These are phyloP conservation scores for Glaucopsyche alexis DNA, from an alignment of 2,888 invertebrate species.

Conservation along the genomic window DNA sequence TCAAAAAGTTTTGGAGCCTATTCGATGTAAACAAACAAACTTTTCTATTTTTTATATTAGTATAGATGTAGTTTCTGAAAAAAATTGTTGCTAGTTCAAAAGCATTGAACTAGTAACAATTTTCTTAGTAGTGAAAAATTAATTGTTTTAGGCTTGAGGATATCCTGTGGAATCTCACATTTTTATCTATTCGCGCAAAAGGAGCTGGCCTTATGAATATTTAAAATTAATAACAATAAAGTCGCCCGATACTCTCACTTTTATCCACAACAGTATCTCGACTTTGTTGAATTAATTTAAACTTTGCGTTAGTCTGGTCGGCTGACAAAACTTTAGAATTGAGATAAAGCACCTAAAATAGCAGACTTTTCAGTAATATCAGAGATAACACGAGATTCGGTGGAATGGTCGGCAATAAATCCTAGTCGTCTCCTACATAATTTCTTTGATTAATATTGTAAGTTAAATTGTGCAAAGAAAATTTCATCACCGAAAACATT, in stretches of 20 bases:
- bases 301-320: conserved; percentile 75
- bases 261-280: conserved; percentile 59
- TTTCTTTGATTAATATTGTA: conserved; percentile 23
- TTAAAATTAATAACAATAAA: conserved; percentile 41
- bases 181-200: conserved; percentile 21
- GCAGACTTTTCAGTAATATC: conserved; percentile 58
- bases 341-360: conserved; percentile 72
- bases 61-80: no score
- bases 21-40: no score
- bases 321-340: conserved; percentile 67
- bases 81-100: no score
- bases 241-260: conserved; percentile 43
- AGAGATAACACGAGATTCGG: conserved; percentile 50
- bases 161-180: conserved; percentile 3
- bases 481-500: neutral
- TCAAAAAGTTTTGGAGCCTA: no score
- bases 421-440: conserved; percentile 1
- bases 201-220: conserved; percentile 38
- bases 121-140: neutral
- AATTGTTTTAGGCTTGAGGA: neutral
- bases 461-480: conserved; percentile 9
- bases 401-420: conserved; percentile 19
- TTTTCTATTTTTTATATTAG: no score
- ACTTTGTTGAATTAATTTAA: conserved; percentile 72
- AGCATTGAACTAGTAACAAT: no score